These are phyloP conservation scores for Pseudonaja textilis DNA, from an alignment of 2,113 vertebrate genomes.

Conservation along the genomic window DNA sequence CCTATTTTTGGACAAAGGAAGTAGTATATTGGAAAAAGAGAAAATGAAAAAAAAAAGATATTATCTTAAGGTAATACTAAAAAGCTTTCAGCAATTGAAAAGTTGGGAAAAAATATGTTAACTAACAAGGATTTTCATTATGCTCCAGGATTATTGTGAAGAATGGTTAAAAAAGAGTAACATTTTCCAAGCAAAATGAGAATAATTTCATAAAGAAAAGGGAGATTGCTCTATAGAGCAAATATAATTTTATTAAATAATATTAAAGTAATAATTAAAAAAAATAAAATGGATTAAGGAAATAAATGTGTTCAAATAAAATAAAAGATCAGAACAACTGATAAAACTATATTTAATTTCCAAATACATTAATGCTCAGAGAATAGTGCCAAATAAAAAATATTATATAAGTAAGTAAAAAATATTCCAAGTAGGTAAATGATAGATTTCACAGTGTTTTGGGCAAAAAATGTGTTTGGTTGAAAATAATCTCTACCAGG, in stretches of 20 bases:
- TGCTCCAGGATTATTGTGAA: not conserved
- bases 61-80: not conserved
- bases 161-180: not conserved
- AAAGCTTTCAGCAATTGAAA: not conserved
- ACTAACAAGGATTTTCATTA: not conserved
- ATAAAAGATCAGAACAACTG: not conserved
- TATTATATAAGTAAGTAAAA: not conserved
- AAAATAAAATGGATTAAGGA: not conserved
- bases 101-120: not conserved
- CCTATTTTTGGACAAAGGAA: not conserved
- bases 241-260: not conserved
- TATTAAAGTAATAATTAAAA: not conserved
- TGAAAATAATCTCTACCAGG: not conserved
- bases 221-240: not conserved
- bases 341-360: not conserved
- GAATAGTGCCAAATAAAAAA: not conserved
- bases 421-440: not conserved
- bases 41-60: not conserved
- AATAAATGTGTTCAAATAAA: not conserved
- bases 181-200: not conserved
- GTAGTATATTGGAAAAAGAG: not conserved
- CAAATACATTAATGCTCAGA: not conserved
- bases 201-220: not conserved
- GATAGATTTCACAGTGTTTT: not conserved
- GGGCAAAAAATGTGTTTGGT: not conserved